Base-by-base conservation (phyloP, 64 coral and sea anemone species). In the Montipora efflorescens region DNA sequence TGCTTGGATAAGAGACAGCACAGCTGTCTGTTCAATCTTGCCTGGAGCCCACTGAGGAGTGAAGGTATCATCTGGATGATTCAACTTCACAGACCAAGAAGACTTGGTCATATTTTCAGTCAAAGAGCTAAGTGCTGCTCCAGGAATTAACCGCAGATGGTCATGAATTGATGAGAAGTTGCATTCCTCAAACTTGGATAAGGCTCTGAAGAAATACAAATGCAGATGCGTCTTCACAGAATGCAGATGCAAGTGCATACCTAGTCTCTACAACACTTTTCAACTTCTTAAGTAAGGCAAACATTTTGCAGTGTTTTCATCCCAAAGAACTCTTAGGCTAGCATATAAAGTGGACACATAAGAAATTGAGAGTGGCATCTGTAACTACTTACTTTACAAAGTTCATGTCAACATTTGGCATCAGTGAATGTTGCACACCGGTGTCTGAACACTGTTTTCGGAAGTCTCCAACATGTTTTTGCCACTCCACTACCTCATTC, bases 161-260 rank as follows among this genome's bases (percentile, higher is more conserved):
- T 96, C 81, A 19, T 82, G 92, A 15, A 95, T 89, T 69, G 92
- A 90, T 44, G 79, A 47, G 57, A 99, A 99, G 52, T 99, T 90
- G 9, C 76, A 82, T 25, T 99, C 98, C 80, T 99, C 98, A 92
- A 99, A 99, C 67, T 87, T 99, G 84, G 92, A 87, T 36, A 99
- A 70, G 50, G 98, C 95, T 67, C 98, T 99, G 47, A 52, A 68
- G 61, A 58, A 80, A 75, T 25, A 68, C 28, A 46, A 8, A 48
- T 48, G 7, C 16, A 5, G 14, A 14, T 21, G 68, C 4, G 68
- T 71, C 20, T 71, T 23, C 28, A 71, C 19, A 20, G 5, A 71
- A 71, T 8, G 5, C 6, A 57, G 53, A 57, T 11, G 6, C 7
- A 57, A 57, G 53, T 57, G 11, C 53, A 57, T 57, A 11, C 53